Base-by-base conservation (phyloP, 2,797 vertebrate genomes). In the Nyctibius grandis region DNA sequence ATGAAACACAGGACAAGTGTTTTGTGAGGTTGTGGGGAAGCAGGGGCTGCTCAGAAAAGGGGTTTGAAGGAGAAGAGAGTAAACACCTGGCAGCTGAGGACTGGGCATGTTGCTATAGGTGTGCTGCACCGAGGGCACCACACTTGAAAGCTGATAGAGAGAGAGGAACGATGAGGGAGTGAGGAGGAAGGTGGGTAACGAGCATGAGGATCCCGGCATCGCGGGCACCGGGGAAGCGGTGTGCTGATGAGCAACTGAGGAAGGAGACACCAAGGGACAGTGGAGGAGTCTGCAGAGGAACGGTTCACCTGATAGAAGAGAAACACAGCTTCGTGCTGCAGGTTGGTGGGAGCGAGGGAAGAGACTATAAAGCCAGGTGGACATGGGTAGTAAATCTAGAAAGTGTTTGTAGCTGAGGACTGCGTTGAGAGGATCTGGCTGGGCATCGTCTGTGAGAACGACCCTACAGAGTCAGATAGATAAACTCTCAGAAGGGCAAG, bases 71-170 rank as follows among this genome's bases (percentile, higher is more conserved):
- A 61, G 33, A n/a, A 16, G 50, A 74, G 19, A 18, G 28, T 29
- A 17, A 90, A 38, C 3, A 11, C 1, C 19, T 12, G 17, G 36
- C 40, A 67, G 38, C 47, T 84, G 85, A 48, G 67, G 14, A 31
- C 31, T 21, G 47, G 31, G 40, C 22, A 40, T 0, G 0, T 34
- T 9, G 33, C 36, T 69, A 38, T 19, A 48, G 64, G 44, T 59
- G 47, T 84, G 77, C 59, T 63, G 61, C 31, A 12, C 23, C 0
- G 0, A n/a, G 44, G 36, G 11, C 50, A 60, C 4, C 6, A 2
- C 18, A 9, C 19, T n/a, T 36, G 21, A 42, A 40, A 69, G 38
- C 33, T 45, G 42, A 14, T 45, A 29, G 47, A 61, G 69, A 53
- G 42, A 63, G 73, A 21, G 42, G 26, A 56, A 31, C 2, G 1